Conservation (phyloP, 2,797 vertebrate species). For the Spondyliosoma cantharus region DNA sequence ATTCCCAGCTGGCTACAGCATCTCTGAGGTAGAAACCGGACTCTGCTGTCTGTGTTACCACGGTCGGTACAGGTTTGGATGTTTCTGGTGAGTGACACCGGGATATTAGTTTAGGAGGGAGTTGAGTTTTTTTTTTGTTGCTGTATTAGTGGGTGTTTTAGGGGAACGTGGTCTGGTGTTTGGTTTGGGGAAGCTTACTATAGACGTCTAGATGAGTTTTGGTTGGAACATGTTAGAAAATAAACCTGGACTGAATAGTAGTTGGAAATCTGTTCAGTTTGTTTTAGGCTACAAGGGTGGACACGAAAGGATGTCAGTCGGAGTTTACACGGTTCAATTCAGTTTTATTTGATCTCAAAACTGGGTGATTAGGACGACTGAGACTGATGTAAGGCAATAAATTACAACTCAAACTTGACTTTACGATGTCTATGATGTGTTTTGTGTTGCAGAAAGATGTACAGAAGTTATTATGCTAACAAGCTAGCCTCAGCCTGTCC, state of each 20-base stretch:
- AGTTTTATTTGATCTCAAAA: background rate
- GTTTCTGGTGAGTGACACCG: conserved; percentile 27
- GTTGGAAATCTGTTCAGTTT: conserved; percentile 24
- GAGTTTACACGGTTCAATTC: background rate
- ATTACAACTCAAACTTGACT: too few relatives aligned
- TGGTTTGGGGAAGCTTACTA: conserved; percentile 17
- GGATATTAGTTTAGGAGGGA: conserved; percentile 49
- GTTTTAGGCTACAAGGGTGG: background rate
- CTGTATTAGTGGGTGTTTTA: conserved; percentile 55
- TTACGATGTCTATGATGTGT: too few relatives aligned
- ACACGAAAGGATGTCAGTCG: background rate
- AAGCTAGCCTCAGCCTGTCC: too few relatives aligned
- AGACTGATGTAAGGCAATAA: background rate
- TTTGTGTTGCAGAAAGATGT: too few relatives aligned
- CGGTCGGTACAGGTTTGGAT: conserved; percentile 32
- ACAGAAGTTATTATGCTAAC: background rate
- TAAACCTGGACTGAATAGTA: conserved; percentile 56
- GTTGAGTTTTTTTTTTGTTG: conserved; percentile 48
- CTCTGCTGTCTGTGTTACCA: conserved; percentile 27
- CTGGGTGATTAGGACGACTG: background rate
- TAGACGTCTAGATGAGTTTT: conserved; percentile 9
- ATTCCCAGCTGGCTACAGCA: conserved; percentile 61
- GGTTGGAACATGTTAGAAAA: conserved; percentile 11
- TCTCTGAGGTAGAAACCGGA: conserved; percentile 21
- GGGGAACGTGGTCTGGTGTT: conserved; percentile 26